Evolutionary conservation across 2,797 vertebrate species (phyloP), one percentile per base, ranked within the genome.

Genomic region (Steatocranus sp.): DNA sequence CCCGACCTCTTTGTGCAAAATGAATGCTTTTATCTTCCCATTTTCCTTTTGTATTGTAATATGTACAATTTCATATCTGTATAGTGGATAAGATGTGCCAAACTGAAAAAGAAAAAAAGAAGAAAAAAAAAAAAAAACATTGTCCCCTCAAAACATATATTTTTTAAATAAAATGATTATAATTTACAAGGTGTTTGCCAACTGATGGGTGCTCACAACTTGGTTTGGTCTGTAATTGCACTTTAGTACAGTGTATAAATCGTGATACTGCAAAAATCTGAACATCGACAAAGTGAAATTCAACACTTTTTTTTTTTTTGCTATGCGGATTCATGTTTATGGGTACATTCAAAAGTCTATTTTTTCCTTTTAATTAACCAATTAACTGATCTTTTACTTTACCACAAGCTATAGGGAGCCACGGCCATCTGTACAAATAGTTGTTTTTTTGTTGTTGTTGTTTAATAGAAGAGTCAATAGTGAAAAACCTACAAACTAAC

Each of bases 11-110:
- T 94, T 94, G 95, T 95, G 94, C 94, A 94, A 94, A 94, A 87
- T 93, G 90, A 96, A 95, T 96, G 95, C 95, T 96, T 95, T 94
- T 95, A 91, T 93, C 94, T 90, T 91, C 87, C 88, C 92, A 86
- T 93, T 93, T 95, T 95, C 94, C 93, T 96, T 96, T 96, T 96
- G 95, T 96, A 96, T 96, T 96, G 96, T 96, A 96, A 94, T 87
- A 96, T 96, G 96, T 96, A 97, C 88, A 95, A 95, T 96, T 96
- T 96, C 96, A 97, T 96, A 96, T 96, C 89, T 96, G 96, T 97
- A 96, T 96, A 97, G 95, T 96, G 96, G 94, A 94, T 95, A 95
- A 96, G 93, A 96, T 96, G 96, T 96, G 96, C 96, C 95, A 96
- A 96, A 95, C 93, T 94, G 76, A 82, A 84, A 90, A 80, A 88